These are phyloP conservation scores for Coremacera marginata DNA, from an alignment of 2,888 invertebrate genomes.

Conservation along the genomic window DNA sequence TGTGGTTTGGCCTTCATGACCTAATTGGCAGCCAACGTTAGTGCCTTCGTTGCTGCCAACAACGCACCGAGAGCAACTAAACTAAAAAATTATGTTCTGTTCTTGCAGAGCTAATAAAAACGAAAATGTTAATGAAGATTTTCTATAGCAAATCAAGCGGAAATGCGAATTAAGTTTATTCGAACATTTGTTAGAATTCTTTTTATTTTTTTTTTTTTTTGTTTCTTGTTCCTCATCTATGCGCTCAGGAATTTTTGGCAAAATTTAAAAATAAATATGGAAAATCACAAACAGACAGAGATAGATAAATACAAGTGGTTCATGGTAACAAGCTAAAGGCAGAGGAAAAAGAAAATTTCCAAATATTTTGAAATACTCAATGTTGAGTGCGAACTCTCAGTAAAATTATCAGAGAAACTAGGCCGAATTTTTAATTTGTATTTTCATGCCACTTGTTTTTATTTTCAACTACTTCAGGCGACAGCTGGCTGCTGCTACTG, in stretches of 20 bases:
- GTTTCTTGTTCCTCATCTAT: too few relatives aligned
- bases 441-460: too few relatives aligned
- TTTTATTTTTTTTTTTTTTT: neutral
- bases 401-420: too few relatives aligned
- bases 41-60: neutral
- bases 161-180: conserved; percentile 21
- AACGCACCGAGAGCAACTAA: neutral
- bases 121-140: conserved; percentile 19
- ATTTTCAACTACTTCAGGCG: too few relatives aligned
- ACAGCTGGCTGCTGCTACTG: neutral
- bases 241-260: too few relatives aligned
- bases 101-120: neutral
- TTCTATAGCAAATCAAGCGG: conserved; percentile 20
- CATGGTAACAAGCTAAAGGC: neutral
- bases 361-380: neutral
- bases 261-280: too few relatives aligned
- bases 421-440: too few relatives aligned
- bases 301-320: too few relatives aligned
- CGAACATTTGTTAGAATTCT: neutral
- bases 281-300: too few relatives aligned
- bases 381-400: too few relatives aligned
- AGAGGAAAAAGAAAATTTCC: neutral
- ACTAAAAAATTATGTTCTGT: neutral
- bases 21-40: conserved; percentile 28
- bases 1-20: conserved; percentile 34